phyloP scores from a whole-genome alignment of 2,888 invertebrate species.

The Phyllotreta cruciferae region DNA sequence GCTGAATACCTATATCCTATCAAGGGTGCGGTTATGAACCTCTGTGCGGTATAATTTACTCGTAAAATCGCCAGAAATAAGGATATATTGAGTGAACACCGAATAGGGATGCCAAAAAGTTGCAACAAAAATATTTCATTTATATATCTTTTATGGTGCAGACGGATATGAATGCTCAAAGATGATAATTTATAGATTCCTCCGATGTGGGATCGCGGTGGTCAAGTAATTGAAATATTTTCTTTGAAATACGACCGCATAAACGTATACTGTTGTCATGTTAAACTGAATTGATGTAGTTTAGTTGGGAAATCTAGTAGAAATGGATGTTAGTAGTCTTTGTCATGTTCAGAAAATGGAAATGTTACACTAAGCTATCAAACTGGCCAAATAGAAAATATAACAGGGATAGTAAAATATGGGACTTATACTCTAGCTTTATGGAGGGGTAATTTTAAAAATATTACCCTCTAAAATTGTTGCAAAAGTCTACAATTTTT shows the following conservation, averaged over 20 bases:
- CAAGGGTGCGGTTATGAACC: conserved; percentile 56
- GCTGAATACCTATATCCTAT: conserved; percentile 16
- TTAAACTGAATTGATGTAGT: conserved; percentile 59
- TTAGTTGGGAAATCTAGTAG: conserved; percentile 31
- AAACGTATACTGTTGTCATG: conserved; percentile 53
- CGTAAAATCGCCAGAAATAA: conserved; percentile 62
- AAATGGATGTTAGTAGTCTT: conserved; percentile 31
- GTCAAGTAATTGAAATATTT: conserved; percentile 60
- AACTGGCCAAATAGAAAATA: conserved; percentile 25
- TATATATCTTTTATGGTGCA: conserved; percentile 58
- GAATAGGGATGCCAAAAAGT: conserved; percentile 54
- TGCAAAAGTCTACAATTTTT: too few relatives aligned
- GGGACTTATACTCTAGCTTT: conserved; percentile 15
- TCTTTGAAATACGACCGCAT: conserved; percentile 55
- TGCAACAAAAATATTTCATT: conserved; percentile 60
- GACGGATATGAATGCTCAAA: conserved; percentile 53
- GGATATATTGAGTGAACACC: conserved; percentile 62
- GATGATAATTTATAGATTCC: conserved; percentile 56
- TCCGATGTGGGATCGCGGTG: conserved; percentile 40
- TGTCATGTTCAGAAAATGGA: conserved; percentile 34
- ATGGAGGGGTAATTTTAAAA: background rate
- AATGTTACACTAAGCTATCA: conserved; percentile 27
- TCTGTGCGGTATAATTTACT: conserved; percentile 61
- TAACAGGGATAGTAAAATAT: conserved; percentile 18
- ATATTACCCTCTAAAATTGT: background rate